phyloP scores from a whole-genome alignment of 2,888 invertebrate species.

The Heteromyza rotundicornis region DNA sequence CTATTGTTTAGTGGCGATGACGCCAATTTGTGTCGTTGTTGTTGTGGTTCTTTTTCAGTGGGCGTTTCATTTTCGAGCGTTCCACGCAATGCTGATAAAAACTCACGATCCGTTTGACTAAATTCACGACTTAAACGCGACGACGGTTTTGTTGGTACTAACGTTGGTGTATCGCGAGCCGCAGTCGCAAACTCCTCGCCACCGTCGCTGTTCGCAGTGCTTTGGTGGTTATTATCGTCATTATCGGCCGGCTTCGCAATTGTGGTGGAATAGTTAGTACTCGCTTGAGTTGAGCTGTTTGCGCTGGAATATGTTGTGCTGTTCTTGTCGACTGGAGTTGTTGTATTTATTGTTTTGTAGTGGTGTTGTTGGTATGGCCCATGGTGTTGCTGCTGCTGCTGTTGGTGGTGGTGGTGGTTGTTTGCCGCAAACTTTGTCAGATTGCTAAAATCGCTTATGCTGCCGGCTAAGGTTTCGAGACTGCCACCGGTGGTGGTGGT shows the following conservation, averaged over 20 bases:
- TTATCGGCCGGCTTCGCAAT: slow-evolving; percentile 5
- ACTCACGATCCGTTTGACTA: slow-evolving; percentile 28
- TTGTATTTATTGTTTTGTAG: background rate
- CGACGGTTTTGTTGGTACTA: slow-evolving; percentile 53
- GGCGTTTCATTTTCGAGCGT: slow-evolving; percentile 20
- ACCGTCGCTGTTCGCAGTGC: too few relatives aligned
- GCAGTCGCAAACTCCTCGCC: slow-evolving; percentile 19
- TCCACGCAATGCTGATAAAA: slow-evolving; percentile 13
- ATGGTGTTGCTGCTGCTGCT: slow-evolving; percentile 21
- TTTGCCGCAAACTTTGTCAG: slow-evolving; percentile 5
- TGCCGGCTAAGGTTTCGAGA: slow-evolving; percentile 49
- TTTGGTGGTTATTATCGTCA: slow-evolving; percentile 20
- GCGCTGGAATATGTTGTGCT: background rate
- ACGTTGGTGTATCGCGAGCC: slow-evolving; percentile 38
- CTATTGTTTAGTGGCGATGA: background rate
- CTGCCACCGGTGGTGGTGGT: slow-evolving; percentile 44
- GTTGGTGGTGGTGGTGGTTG: slow-evolving; percentile 26
- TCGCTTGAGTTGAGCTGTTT: background rate
- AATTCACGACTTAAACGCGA: slow-evolving; percentile 44
- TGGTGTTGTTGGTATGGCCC: slow-evolving; percentile 24
- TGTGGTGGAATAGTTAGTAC: slow-evolving; percentile 31
- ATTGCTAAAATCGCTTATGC: slow-evolving; percentile 34
- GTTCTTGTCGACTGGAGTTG: background rate
- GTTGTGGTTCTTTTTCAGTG: slow-evolving; percentile 1
- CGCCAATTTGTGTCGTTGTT: background rate